Evolutionary conservation across 2,797 vertebrate genomes (phyloP).

Genomic region (Vespertilio murinus): DNA sequence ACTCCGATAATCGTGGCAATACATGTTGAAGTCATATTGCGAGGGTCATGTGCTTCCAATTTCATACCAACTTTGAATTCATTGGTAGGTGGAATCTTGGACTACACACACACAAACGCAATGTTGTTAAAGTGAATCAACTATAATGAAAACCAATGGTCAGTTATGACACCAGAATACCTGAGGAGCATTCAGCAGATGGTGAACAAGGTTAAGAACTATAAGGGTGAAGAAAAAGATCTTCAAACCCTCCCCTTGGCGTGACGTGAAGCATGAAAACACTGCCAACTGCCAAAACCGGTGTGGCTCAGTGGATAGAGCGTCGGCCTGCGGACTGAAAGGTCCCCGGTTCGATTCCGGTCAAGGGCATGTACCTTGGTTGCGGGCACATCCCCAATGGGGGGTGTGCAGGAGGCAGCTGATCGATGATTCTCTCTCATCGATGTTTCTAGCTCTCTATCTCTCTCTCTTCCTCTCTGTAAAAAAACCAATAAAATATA

Average conservation of each 20-base stretch:
- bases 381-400: too few relatives aligned
- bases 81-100: slow-evolving; percentile 91
- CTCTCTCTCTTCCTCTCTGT: too few relatives aligned
- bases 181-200: background rate
- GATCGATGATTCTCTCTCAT: too few relatives aligned
- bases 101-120: slow-evolving; percentile 83
- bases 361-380: too few relatives aligned
- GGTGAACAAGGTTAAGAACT: slow-evolving; percentile 15
- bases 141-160: background rate
- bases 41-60: slow-evolving; percentile 94
- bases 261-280: slow-evolving; percentile 19
- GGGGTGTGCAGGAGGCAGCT: too few relatives aligned
- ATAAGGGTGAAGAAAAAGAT: slow-evolving; percentile 35
- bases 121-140: slow-evolving; percentile 59
- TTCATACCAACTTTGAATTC: slow-evolving; percentile 99
- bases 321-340: too few relatives aligned
- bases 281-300: background rate
- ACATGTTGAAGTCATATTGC: slow-evolving; percentile 93
- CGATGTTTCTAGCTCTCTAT: too few relatives aligned
- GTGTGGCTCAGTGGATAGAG: too few relatives aligned
- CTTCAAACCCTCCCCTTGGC: slow-evolving; percentile 41
- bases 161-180: slow-evolving; percentile 37
- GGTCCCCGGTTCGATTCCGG: too few relatives aligned
- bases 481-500: too few relatives aligned
- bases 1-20: slow-evolving; percentile 95